phyloP scores from a whole-genome alignment of 2,888 invertebrate genomes.

The Lasioglossum villosulum region DNA sequence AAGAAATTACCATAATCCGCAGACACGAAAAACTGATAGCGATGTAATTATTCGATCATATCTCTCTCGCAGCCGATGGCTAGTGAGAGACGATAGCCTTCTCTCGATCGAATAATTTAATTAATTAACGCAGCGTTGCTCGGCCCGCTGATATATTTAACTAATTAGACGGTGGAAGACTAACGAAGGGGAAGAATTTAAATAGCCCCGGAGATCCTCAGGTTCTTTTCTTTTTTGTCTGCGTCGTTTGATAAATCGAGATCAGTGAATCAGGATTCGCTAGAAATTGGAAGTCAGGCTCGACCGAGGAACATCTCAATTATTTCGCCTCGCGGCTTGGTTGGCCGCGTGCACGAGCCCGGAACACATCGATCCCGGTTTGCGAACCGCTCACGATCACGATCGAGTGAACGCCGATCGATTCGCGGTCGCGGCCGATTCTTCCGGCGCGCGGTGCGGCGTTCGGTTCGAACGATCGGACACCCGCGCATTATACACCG shows the following conservation, averaged over 20 bases:
- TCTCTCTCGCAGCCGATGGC: background rate
- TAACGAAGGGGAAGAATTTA: background rate
- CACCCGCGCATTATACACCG: conserved; percentile 62
- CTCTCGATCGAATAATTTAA: conserved; percentile 7
- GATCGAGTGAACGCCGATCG: background rate
- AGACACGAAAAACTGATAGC: conserved; percentile 13
- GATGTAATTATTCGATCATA: conserved; percentile 22
- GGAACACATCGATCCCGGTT: background rate
- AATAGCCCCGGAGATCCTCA: background rate
- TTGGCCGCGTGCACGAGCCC: background rate
- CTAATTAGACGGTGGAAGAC: background rate
- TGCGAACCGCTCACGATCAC: background rate
- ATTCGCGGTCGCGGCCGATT: conserved; percentile 13
- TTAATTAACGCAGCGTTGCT: background rate
- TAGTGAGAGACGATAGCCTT: conserved; percentile 8
- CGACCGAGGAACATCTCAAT: conserved; percentile 7
- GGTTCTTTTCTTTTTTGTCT: background rate
- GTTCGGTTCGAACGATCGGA: conserved; percentile 46
- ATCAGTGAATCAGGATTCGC: background rate
- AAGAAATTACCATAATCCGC: background rate
- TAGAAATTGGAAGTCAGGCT: background rate
- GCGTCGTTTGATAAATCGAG: background rate
- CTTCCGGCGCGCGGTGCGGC: background rate
- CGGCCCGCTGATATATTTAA: background rate
- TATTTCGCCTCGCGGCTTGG: background rate